Evolutionary conservation across 2,888 invertebrate genomes (phyloP).

Genomic region (Apodemia hepburni): DNA sequence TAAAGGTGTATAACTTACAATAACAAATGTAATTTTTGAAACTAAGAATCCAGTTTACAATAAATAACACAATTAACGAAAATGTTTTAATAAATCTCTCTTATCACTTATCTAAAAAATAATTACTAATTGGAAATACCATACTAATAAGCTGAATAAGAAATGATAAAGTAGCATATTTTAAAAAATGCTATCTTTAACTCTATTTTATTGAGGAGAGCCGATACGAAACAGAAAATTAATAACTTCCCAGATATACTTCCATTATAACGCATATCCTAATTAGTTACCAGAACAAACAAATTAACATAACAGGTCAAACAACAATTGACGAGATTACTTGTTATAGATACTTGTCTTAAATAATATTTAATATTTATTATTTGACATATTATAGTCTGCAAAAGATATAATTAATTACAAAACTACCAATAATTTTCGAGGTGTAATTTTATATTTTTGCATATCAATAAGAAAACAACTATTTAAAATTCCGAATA

Average conservation of each 20-base stretch:
- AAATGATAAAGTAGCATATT: background rate
- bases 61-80: too few relatives aligned
- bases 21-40: too few relatives aligned
- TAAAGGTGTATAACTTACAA: too few relatives aligned
- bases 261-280: constrained; percentile 2
- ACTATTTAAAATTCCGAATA: constrained; percentile 1
- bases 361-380: constrained; percentile 9
- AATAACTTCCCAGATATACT: background rate
- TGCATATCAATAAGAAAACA: background rate
- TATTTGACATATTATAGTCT: background rate
- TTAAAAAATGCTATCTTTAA: background rate
- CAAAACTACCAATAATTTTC: constrained; percentile 3
- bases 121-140: too few relatives aligned
- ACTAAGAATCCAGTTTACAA: too few relatives aligned
- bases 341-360: background rate
- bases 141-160: background rate
- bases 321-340: background rate
- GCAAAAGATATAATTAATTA: constrained; percentile 2
- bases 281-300: constrained; percentile 11
- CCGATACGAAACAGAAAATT: background rate
- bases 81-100: too few relatives aligned
- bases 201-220: background rate
- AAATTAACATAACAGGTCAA: constrained; percentile 10
- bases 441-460: background rate
- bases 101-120: too few relatives aligned